Conservation (phyloP, 2,888 invertebrate genomes). For the Paralinhomoeus sp. region DNA sequence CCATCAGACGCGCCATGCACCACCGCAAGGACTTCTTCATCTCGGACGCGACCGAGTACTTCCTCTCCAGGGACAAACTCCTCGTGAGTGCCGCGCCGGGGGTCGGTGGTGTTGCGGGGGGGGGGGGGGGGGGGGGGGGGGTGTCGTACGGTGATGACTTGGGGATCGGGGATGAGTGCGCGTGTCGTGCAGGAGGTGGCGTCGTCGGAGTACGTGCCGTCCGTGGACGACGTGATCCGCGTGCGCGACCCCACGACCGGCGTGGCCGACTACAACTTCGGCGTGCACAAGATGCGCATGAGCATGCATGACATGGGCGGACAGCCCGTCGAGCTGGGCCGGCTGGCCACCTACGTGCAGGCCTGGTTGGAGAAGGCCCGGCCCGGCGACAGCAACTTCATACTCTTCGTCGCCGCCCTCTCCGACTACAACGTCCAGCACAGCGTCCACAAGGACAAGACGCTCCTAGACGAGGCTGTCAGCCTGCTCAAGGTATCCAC, state of each 20-base stretch:
- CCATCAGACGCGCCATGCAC: not conserved
- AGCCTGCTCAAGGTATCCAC: constrained; percentile 7
- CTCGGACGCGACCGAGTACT: constrained; percentile 12
- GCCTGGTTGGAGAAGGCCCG: constrained; percentile 9
- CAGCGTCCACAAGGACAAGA: constrained; percentile 11
- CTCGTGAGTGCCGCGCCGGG: not conserved
- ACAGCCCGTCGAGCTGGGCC: constrained; percentile 11
- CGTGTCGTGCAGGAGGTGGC: not conserved
- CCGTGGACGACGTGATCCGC: constrained; percentile 15
- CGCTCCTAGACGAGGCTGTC: constrained; percentile 16
- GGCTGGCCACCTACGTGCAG: constrained; percentile 10
- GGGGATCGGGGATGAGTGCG: too few relatives aligned
- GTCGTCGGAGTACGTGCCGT: constrained; percentile 10
- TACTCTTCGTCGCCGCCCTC: constrained; percentile 18
- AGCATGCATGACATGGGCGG: constrained; percentile 20
- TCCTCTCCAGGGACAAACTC: constrained; percentile 8
- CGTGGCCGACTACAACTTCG: constrained; percentile 16
- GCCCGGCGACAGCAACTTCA: constrained; percentile 11
- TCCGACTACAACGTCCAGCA: constrained; percentile 16
- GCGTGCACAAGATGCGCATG: constrained; percentile 11
- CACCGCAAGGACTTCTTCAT: constrained; percentile 7
- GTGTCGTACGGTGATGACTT: too few relatives aligned
- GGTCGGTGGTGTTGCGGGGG: too few relatives aligned
- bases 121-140: too few relatives aligned
- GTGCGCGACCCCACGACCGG: constrained; percentile 16